These are phyloP conservation scores for Scaptomyza parva DNA, from an alignment of 2,888 invertebrate genomes.

Conservation along the genomic window DNA sequence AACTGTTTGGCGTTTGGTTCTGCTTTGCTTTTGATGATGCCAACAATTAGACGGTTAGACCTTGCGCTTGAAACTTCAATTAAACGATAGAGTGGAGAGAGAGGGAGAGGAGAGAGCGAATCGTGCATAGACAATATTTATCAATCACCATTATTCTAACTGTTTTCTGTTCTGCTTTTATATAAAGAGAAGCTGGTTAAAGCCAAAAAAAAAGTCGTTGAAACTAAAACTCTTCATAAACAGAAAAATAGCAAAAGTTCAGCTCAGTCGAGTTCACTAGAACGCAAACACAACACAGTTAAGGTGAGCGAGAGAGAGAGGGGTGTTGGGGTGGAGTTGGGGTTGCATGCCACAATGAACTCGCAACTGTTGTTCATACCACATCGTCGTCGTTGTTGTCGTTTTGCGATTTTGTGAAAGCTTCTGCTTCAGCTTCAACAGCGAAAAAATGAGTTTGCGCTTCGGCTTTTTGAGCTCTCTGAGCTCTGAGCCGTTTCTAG, in stretches of 20 bases:
- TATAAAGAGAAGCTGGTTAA: conserved; percentile 55
- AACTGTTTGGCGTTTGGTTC: conserved; percentile 19
- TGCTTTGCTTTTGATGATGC: conserved; percentile 14
- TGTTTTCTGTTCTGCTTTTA: too few species aligned
- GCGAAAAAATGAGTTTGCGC: conserved; percentile 62
- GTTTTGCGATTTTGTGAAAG: conserved; percentile 76
- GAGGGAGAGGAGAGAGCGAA: conserved; percentile 30
- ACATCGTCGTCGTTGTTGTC: conserved; percentile 33
- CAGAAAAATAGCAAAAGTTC: conserved; percentile 72
- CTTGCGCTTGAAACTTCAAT: conserved; percentile 72
- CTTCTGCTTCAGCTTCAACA: conserved; percentile 64
- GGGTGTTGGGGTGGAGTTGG: conserved; percentile 1
- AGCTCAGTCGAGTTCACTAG: conserved; percentile 58
- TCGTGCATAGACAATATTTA: conserved; percentile 79
- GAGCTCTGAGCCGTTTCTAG: conserved; percentile 41
- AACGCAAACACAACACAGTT: conserved; percentile 39
- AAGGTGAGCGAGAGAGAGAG: conserved; percentile 1
- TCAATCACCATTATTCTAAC: conserved; percentile 82
- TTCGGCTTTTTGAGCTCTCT: too few species aligned
- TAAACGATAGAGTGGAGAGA: conserved; percentile 46
- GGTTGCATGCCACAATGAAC: conserved; percentile 78
- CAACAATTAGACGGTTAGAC: conserved; percentile 70
- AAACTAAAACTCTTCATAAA: conserved; percentile 65
- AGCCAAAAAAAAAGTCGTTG: conserved; percentile 12
- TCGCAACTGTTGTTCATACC: conserved; percentile 64